These are phyloP conservation scores for Cheirogaleus medius DNA, from an alignment of 2,113 vertebrate species.

Conservation along the genomic window DNA sequence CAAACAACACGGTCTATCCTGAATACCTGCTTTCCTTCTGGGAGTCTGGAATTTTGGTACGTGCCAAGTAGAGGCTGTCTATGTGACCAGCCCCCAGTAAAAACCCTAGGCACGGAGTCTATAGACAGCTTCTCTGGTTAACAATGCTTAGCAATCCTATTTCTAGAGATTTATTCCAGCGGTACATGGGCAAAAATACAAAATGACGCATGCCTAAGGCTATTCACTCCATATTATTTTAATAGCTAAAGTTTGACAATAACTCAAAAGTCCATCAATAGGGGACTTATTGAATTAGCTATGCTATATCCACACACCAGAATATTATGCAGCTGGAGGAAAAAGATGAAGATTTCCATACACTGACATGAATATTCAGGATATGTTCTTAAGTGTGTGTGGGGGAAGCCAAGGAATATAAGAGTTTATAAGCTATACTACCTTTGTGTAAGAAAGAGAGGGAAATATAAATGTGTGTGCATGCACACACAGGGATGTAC, in stretches of 20 bases:
- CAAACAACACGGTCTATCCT: background rate
- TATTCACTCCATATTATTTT: background rate
- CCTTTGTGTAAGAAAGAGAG: background rate
- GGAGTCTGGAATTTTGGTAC: background rate
- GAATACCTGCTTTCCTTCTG: background rate
- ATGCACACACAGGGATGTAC: background rate
- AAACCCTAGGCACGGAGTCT: background rate
- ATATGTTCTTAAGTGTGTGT: background rate
- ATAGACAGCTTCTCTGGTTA: background rate
- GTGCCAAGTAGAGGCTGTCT: background rate
- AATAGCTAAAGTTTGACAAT: conserved; percentile 21
- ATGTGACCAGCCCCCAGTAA: background rate
- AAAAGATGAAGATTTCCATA: background rate
- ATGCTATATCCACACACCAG: background rate
- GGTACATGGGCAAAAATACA: background rate
- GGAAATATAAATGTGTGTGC: background rate
- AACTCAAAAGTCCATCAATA: background rate
- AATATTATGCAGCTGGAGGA: background rate
- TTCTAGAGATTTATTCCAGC: background rate
- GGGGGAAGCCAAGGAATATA: background rate
- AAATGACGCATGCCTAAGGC: background rate
- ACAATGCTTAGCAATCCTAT: background rate
- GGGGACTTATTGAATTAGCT: background rate
- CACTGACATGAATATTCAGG: background rate
- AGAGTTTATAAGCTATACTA: background rate